phyloP scores from a whole-genome alignment of 2,797 vertebrate species.

The Amniataba percoides region DNA sequence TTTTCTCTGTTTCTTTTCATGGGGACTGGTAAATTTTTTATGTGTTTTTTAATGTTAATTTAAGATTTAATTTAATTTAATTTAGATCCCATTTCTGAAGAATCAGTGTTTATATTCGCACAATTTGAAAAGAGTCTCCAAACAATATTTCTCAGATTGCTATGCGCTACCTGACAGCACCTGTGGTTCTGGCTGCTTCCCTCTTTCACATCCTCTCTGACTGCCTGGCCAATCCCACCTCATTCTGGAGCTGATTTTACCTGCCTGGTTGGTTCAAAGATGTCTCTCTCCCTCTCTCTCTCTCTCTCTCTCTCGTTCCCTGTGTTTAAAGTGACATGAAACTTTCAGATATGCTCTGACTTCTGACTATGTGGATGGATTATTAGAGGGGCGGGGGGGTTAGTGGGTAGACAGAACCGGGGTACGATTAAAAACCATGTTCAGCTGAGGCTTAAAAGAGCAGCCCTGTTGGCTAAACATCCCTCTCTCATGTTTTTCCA shows the following conservation, averaged over 20 bases:
- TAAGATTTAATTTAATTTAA: too few species aligned
- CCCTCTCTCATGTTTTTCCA: conserved; percentile 79
- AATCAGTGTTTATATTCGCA: background rate
- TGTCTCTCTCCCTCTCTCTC: too few species aligned
- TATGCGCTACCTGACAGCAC: too few species aligned
- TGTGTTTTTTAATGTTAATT: too few species aligned
- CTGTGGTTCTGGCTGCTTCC: too few species aligned
- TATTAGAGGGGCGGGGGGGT: conserved; percentile 14
- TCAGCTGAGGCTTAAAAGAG: conserved; percentile 65
- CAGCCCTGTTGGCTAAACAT: conserved; percentile 78
- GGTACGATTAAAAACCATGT: conserved; percentile 71
- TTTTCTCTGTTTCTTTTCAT: background rate
- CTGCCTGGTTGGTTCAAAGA: too few species aligned
- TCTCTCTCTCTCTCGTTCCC: background rate
- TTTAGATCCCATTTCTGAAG: background rate
- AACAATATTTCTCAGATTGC: background rate
- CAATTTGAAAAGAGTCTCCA: background rate
- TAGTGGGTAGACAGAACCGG: conserved; percentile 43
- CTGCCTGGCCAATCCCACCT: too few species aligned
- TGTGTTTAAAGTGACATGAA: conserved; percentile 16
- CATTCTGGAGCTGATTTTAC: too few species aligned
- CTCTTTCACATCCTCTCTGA: too few species aligned
- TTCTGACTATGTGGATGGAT: conserved; percentile 23
- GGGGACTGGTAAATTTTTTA: background rate
- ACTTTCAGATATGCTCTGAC: background rate